Percentiles rank a stretch among this genome's conserved stretches.
Evolutionary conservation across 2,113 vertebrate genomes (phyloP).

Genomic region (human (Homo sapiens)): GRCh38 chr4:93199001-93199500

Average conservation of each 20-base stretch:
- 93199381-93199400: fast-evolving
- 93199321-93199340: neutral
- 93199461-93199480: conserved; percentile 9
- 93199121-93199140: neutral
- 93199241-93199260: neutral
- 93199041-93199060: neutral
- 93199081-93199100: neutral
- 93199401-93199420: neutral
- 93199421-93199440: neutral
- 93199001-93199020: neutral
- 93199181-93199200: neutral
- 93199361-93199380: neutral
- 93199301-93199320: neutral
- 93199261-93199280: neutral
- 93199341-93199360: neutral
- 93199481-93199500: conserved; percentile 51
- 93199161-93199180: neutral
- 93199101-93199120: neutral
- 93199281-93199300: neutral
- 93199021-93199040: neutral
- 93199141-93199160: neutral
- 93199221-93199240: neutral
- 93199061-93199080: neutral
- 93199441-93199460: neutral
- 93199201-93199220: neutral